These are phyloP conservation scores for Hanleya hanleyi DNA, from an alignment of 2,888 invertebrate genomes.

Conservation along the genomic window DNA sequence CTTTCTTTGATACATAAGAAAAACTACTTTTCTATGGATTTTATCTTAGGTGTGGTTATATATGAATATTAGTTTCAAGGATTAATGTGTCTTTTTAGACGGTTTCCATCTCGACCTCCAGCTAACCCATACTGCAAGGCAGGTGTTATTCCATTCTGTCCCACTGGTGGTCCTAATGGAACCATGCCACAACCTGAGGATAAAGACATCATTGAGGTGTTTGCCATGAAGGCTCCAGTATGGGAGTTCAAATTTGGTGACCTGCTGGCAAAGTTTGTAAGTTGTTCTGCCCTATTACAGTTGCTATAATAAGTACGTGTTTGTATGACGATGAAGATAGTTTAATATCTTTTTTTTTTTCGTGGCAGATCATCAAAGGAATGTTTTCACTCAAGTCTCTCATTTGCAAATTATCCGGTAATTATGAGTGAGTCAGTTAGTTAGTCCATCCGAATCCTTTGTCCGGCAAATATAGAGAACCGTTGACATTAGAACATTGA, in stretches of 20 bases:
- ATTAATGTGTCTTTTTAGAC: constrained; percentile 41
- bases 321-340: no score
- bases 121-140: constrained; percentile 62
- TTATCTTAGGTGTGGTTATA: background rate
- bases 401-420: no score
- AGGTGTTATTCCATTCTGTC: constrained; percentile 64
- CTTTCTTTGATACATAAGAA: no score
- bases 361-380: no score
- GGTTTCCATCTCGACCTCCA: constrained; percentile 47
- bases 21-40: no score
- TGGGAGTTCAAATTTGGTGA: constrained; percentile 67
- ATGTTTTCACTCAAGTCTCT: no score
- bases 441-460: no score
- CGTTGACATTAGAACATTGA: no score
- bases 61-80: background rate
- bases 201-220: constrained; percentile 57
- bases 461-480: no score
- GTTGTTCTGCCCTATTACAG: constrained; percentile 18
- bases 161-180: constrained; percentile 52
- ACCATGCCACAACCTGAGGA: constrained; percentile 55
- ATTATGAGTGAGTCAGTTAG: no score
- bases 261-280: constrained; percentile 61
- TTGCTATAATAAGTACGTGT: background rate
- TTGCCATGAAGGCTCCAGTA: constrained; percentile 67
- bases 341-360: no score